These are phyloP conservation scores for Drosophila mercatorum DNA, from an alignment of 2,888 invertebrate genomes.

Conservation along the genomic window DNA sequence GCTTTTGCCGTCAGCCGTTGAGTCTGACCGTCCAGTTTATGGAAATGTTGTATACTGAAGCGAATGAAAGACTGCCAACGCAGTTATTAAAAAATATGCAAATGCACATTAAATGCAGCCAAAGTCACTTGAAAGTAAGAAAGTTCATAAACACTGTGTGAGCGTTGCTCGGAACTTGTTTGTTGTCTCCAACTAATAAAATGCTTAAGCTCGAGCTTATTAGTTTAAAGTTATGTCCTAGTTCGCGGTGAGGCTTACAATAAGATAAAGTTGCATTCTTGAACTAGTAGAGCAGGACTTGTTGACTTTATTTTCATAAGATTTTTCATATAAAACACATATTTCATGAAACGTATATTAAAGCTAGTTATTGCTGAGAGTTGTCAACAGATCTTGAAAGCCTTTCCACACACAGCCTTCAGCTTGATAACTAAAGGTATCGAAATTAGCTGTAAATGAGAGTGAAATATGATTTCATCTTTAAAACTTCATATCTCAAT, in stretches of 20 bases:
- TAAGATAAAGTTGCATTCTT: neutral
- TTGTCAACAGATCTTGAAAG: too few species aligned
- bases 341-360: too few species aligned
- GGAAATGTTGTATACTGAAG: slow-evolving; percentile 20
- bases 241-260: neutral
- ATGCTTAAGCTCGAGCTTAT: neutral
- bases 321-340: too few species aligned
- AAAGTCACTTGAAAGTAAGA: slow-evolving; percentile 6
- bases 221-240: neutral
- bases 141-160: slow-evolving; percentile 9
- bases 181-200: neutral
- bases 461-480: neutral
- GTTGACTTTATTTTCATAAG: neutral
- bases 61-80: neutral
- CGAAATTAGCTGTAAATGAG: neutral
- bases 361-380: too few species aligned
- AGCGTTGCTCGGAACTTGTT: slow-evolving; percentile 4
- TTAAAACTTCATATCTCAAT: too few species aligned
- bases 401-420: neutral
- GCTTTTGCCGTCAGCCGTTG: slow-evolving; percentile 42
- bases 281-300: neutral
- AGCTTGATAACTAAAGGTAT: too few species aligned
- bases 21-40: slow-evolving; percentile 38
- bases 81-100: slow-evolving; percentile 49
- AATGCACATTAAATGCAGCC: slow-evolving; percentile 58